phyloP scores from a whole-genome alignment of 2,113 vertebrate species.

The Gallinago undulata region DNA sequence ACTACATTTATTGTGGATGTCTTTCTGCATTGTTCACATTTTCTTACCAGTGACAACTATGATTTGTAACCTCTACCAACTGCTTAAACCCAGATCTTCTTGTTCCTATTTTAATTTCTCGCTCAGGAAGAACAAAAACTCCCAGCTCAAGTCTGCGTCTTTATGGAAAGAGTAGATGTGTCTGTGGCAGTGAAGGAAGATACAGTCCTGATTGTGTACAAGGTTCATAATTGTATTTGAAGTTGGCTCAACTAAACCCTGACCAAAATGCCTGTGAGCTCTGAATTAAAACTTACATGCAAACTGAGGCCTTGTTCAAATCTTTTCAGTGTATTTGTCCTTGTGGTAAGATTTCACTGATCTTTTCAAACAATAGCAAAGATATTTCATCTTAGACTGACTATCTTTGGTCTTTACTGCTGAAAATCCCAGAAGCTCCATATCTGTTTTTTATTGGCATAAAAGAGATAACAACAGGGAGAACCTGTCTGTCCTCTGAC shows the following conservation, averaged over 20 bases:
- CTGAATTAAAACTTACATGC: neutral
- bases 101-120: neutral
- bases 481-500: neutral
- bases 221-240: neutral
- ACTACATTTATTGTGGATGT: neutral
- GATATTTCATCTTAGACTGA: neutral
- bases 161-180: neutral
- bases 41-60: neutral
- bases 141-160: neutral
- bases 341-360: neutral
- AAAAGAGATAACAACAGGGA: neutral
- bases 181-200: neutral
- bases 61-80: neutral
- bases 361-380: neutral
- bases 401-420: neutral
- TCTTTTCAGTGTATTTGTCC: neutral
- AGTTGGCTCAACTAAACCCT: neutral
- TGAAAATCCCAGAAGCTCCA: neutral
- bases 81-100: neutral
- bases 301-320: neutral
- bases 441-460: neutral
- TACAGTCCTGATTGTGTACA: neutral
- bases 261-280: neutral
- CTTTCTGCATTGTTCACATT: neutral
- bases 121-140: neutral